Percentiles rank a stretch among this genome's conserved stretches.
phyloP scores from a whole-genome alignment of 2,888 invertebrate genomes.

The Phlogophora meticulosa region DNA sequence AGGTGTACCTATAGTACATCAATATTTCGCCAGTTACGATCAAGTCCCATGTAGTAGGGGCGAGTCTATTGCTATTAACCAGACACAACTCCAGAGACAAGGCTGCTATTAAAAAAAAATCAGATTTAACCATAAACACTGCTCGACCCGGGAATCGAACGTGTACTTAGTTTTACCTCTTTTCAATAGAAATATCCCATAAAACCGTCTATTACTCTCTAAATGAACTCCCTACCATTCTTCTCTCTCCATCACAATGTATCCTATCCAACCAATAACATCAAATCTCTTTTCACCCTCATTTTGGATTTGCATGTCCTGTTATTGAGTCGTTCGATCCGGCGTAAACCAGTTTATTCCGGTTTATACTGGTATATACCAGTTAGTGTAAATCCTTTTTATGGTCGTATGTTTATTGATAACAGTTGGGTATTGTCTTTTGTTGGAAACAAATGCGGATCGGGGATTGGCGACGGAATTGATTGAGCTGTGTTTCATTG shows the following conservation, averaged over 20 bases:
- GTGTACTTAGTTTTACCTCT: conserved; percentile 6
- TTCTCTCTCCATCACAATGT: background rate
- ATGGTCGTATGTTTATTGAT: conserved; percentile 58
- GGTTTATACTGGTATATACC: conserved; percentile 56
- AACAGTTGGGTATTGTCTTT: conserved; percentile 39
- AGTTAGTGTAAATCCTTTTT: conserved; percentile 65
- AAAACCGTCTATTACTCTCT: background rate
- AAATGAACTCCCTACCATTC: background rate
- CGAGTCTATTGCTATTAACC: too few relatives aligned
- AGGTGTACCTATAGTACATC: too few relatives aligned
- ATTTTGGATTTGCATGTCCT: conserved; percentile 60
- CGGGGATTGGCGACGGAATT: background rate
- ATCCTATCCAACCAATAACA: conserved; percentile 48
- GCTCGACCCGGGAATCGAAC: too few relatives aligned
- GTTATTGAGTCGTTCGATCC: conserved; percentile 70
- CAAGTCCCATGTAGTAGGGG: too few relatives aligned
- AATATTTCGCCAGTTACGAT: too few relatives aligned
- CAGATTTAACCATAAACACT: too few relatives aligned
- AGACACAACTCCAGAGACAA: too few relatives aligned
- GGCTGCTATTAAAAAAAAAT: too few relatives aligned
- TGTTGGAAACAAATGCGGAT: conserved; percentile 10
- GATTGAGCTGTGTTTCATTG: background rate
- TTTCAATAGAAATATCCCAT: conserved; percentile 3
- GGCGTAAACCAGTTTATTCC: conserved; percentile 52
- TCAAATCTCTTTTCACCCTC: conserved; percentile 29